Evolutionary conservation across 1,140 invertebrate species (phyloP).

Genomic region (Drosophila orena): DNA sequence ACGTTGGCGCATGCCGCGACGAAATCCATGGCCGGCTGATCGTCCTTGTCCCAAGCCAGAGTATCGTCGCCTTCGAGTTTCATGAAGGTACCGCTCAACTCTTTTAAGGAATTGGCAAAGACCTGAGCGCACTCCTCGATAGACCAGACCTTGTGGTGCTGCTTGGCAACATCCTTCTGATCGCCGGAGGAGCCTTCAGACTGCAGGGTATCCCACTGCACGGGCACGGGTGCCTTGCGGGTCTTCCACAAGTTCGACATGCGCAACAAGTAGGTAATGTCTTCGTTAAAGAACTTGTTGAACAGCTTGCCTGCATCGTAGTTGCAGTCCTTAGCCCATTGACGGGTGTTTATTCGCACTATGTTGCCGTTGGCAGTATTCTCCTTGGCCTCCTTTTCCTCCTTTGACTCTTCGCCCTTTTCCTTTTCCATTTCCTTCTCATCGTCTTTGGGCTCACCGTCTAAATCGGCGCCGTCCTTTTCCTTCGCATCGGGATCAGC

Average conservation of each 20-base stretch:
- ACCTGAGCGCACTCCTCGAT: constrained; percentile 88
- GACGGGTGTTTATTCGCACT: constrained; percentile 93
- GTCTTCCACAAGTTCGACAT: constrained; percentile 99
- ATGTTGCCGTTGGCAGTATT: constrained; percentile 89
- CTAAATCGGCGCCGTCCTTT: constrained; percentile 87
- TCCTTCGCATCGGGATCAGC: constrained; percentile 93
- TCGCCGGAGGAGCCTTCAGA: constrained; percentile 85
- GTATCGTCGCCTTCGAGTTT: constrained; percentile 88
- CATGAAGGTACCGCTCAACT: constrained; percentile 88
- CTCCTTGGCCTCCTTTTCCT: constrained; percentile 72
- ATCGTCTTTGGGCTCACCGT: constrained; percentile 27
- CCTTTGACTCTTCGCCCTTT: constrained; percentile 86
- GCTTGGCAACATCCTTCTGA: constrained; percentile 83
- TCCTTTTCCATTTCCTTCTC: not conserved
- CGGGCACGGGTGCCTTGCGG: constrained; percentile 91
- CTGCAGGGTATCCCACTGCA: constrained; percentile 90
- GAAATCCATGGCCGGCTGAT: constrained; percentile 97
- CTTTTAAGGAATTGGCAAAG: constrained; percentile 90
- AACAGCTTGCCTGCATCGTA: constrained; percentile 95
- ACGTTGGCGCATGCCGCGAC: constrained; percentile 98
- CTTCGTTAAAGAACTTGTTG: constrained; percentile 96
- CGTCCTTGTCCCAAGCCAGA: constrained; percentile 99
- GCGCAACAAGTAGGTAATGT: constrained; percentile 96
- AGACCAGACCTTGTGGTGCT: constrained; percentile 93
- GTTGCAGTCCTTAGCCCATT: constrained; percentile 93